Evolutionary conservation across 2,113 vertebrate genomes (phyloP).

Genomic region (Gymnogyps californianus): DNA sequence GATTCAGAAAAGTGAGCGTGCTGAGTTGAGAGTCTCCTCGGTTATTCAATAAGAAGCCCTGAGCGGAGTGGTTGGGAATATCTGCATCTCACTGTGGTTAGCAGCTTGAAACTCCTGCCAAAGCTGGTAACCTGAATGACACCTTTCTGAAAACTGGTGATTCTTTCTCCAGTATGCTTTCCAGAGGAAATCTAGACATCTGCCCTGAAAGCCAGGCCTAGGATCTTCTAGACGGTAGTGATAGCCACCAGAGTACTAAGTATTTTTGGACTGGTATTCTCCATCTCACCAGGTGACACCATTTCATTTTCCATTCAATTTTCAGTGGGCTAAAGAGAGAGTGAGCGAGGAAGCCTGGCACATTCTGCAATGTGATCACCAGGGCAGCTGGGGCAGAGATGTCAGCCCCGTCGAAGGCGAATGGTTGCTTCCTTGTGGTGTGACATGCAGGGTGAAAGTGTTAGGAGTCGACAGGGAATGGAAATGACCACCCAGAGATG

Average conservation of each 20-base stretch:
- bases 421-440: not conserved
- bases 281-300: accelerated
- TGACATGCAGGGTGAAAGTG: not conserved
- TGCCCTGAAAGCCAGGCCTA: not conserved
- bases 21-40: not conserved
- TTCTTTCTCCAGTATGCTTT: not conserved
- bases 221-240: not conserved
- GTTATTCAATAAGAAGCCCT: not conserved
- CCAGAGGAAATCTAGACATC: not conserved
- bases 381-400: not conserved
- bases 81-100: not conserved
- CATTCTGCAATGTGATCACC: not conserved
- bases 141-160: not conserved
- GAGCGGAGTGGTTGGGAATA: not conserved
- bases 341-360: not conserved
- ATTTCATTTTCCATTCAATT: not conserved
- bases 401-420: not conserved
- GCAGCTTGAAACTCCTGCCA: not conserved
- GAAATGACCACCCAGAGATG: not conserved
- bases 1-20: not conserved
- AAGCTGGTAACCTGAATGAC: not conserved
- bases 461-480: not conserved
- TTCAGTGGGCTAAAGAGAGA: not conserved
- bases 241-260: not conserved
- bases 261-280: not conserved